Evolutionary conservation across 2,888 invertebrate genomes (phyloP), one percentile per base, ranked within the genome.

Genomic region (Trachelus stipa): DNA sequence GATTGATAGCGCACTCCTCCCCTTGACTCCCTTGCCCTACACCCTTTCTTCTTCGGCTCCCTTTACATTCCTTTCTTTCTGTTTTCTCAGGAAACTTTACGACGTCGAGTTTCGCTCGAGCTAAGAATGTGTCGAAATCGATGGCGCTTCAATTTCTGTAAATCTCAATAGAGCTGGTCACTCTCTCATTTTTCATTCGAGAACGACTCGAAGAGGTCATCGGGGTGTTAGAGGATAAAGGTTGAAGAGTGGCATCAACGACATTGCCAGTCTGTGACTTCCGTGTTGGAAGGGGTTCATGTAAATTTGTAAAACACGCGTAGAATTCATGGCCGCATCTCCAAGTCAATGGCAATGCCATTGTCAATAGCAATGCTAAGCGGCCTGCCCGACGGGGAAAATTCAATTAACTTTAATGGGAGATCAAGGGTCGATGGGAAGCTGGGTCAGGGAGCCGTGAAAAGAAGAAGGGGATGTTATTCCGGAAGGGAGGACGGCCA

Each of bases 351-450:
- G 85, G 84, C 84, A 82, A 83, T 79, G 81, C 82, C 81, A 85
- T 85, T 83, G 83, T 83, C 83, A 84, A 83, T 78, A 79, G 77
- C 80, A 74, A 74, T 56, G 82, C 69, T 56, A 31, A 37, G 76
- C 56, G 74, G 69, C 69, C 69, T 68, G 73, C 77, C 80, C 76
- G 78, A 90, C 90, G 86, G 87, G 91, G 92, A 91, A 92, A 92
- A 92, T 92, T 92, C 92, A 92, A 92, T 92, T 92, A 93, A 92
- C 92, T 92, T 93, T 92, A 92, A 93, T 92, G 92, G 92, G 90
- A 90, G 92, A 92, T 91, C 90, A 81, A 78, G 79, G 68, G 74
- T 68, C 69, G 75, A 77, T 74, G 77, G 35, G 34, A 35, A 35
- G 1, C 35, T 12, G 23, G 34, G 4, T 35, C 33, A 37, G 74